phyloP scores from a whole-genome alignment of 2,113 vertebrate genomes.

The Shinisaurus crocodilurus region DNA sequence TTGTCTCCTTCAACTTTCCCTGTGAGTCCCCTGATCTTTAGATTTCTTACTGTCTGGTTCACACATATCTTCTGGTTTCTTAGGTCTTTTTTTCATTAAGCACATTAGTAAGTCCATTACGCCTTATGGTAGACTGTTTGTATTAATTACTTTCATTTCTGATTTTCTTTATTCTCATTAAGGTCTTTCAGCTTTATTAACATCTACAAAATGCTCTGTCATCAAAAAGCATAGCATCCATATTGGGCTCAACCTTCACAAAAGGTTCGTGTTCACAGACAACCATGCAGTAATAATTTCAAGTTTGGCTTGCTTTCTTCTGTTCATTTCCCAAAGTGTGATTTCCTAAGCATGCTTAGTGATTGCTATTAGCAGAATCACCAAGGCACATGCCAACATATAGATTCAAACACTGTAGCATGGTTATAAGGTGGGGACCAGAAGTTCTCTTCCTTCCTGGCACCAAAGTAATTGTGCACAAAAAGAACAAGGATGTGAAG shows the following conservation, averaged over 20 bases:
- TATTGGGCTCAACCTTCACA: too few relatives aligned
- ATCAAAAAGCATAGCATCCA: too few relatives aligned
- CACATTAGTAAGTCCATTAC: neutral
- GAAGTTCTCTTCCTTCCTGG: too few relatives aligned
- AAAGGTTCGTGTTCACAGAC: neutral
- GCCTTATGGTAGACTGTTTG: neutral
- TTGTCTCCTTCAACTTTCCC: neutral
- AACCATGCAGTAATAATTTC: constrained; percentile 1
- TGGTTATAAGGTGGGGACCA: too few relatives aligned
- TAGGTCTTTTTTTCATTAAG: neutral
- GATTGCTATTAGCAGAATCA: neutral
- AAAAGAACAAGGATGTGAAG: too few relatives aligned
- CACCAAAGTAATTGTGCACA: too few relatives aligned
- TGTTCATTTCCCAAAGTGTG: neutral
- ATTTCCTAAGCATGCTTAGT: neutral
- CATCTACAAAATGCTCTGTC: too few relatives aligned
- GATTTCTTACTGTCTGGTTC: neutral
- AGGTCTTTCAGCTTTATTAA: too few relatives aligned
- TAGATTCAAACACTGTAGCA: too few relatives aligned
- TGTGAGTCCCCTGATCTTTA: neutral
- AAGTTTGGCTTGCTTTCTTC: neutral
- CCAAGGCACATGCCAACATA: too few relatives aligned
- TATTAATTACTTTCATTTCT: too few relatives aligned
- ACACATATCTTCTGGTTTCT: neutral
- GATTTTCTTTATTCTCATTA: too few relatives aligned